These are phyloP conservation scores for Drosophila malerkotliana DNA, from an alignment of 1,140 invertebrate genomes.

Conservation along the genomic window DNA sequence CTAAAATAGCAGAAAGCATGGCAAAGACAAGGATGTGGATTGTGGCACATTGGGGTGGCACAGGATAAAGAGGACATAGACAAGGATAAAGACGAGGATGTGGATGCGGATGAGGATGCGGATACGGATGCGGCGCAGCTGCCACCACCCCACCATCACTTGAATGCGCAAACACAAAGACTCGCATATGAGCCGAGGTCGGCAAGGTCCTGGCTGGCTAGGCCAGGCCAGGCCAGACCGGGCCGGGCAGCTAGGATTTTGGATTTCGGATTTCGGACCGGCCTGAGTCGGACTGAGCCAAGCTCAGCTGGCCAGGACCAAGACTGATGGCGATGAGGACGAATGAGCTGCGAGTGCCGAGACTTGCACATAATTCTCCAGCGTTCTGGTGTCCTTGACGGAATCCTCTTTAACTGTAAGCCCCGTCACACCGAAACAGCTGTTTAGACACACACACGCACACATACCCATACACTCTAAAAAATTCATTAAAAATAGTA, in stretches of 20 bases:
- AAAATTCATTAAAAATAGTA: not conserved
- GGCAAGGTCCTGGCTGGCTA: constrained; percentile 12
- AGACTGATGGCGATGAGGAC: constrained; percentile 50
- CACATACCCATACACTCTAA: not conserved
- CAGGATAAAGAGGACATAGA: constrained; percentile 40
- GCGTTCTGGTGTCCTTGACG: constrained; percentile 61
- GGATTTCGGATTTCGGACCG: constrained; percentile 16
- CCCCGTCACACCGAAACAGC: constrained; percentile 23
- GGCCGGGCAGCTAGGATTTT: constrained; percentile 1
- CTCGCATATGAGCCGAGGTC: constrained; percentile 61
- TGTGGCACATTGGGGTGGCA: not conserved
- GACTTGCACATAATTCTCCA: constrained; percentile 36
- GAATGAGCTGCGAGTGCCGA: constrained; percentile 32
- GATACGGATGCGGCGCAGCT: constrained; percentile 30
- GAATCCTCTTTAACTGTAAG: constrained; percentile 65
- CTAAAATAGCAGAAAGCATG: constrained; percentile 12
- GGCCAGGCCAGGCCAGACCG: not conserved
- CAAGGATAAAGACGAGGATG: constrained; percentile 16
- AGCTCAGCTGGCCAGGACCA: constrained; percentile 17
- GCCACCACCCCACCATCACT: constrained; percentile 61
- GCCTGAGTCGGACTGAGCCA: constrained; percentile 4
- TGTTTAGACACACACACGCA: constrained; percentile 23
- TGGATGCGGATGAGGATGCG: constrained; percentile 17
- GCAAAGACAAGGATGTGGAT: constrained; percentile 1
- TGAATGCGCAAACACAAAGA: constrained; percentile 80